These are phyloP conservation scores for Drosophila jambulina DNA, from an alignment of 1,140 invertebrate genomes.

Conservation along the genomic window DNA sequence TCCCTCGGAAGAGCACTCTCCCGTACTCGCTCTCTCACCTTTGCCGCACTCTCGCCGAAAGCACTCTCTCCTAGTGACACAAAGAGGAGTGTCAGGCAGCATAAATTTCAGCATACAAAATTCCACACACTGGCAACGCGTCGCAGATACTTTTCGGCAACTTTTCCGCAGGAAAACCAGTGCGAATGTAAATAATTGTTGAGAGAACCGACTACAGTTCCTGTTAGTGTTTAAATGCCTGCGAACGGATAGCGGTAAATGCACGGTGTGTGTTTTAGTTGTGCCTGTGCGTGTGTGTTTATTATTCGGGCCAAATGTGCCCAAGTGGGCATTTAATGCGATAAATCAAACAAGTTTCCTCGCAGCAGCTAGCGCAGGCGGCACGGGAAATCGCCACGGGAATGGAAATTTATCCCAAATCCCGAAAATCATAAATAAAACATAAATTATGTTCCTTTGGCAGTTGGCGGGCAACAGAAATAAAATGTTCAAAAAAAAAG, in stretches of 20 bases:
- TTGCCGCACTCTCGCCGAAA: constrained; percentile 20
- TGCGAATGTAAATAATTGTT: constrained; percentile 73
- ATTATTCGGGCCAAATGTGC: constrained; percentile 43
- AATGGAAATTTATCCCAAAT: constrained; percentile 51
- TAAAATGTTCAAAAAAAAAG: constrained; percentile 60
- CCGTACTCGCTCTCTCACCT: constrained; percentile 4
- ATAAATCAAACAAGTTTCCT: constrained; percentile 82
- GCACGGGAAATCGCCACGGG: constrained; percentile 45
- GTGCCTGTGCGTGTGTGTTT: constrained; percentile 32
- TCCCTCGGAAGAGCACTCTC: constrained; percentile 11
- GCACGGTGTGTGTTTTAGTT: constrained; percentile 5
- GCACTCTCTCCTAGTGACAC: constrained; percentile 59
- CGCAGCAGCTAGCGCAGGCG: constrained; percentile 22
- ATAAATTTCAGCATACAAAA: constrained; percentile 82
- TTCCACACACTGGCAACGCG: constrained; percentile 73
- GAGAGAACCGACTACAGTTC: constrained; percentile 64
- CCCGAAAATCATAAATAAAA: constrained; percentile 74
- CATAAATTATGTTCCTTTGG: constrained; percentile 78
- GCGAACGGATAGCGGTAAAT: constrained; percentile 57
- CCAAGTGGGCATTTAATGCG: constrained; percentile 64
- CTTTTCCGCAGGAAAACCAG: constrained; percentile 71
- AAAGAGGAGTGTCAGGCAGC: constrained; percentile 81
- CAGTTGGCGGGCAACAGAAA: constrained; percentile 71
- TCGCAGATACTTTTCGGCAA: constrained; percentile 77
- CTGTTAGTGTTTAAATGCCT: constrained; percentile 67